A percentile compares a stretch with the other conserved stretches of the same genome.
These are phyloP conservation scores for Sycophila texana DNA, from an alignment of 2,888 invertebrate genomes.

Conservation along the genomic window DNA sequence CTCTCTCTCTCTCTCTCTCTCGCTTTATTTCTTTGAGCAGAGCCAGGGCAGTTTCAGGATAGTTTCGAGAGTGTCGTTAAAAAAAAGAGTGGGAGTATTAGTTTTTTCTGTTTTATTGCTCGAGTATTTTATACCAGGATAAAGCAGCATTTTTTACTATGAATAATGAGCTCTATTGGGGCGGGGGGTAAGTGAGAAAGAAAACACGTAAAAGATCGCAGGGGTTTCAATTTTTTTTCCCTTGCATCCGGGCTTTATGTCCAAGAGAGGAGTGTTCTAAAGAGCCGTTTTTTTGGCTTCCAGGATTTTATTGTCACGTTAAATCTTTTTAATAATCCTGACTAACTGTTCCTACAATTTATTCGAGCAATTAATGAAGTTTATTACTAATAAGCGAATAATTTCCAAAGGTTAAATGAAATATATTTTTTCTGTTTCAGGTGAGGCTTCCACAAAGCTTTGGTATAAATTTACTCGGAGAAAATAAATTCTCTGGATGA, in stretches of 20 bases:
- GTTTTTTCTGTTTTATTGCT: conserved; percentile 42
- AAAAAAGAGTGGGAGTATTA: conserved; percentile 38
- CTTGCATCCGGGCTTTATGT: conserved; percentile 17
- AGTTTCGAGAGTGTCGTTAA: neutral
- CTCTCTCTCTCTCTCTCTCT: neutral
- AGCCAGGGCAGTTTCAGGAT: conserved; percentile 10
- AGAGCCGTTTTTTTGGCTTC: neutral
- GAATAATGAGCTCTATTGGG: conserved; percentile 43
- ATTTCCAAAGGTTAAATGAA: conserved; percentile 17
- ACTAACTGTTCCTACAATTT: conserved; percentile 31
- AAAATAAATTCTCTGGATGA: too few relatives aligned
- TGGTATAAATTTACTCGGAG: neutral
- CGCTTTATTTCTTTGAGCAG: conserved; percentile 37
- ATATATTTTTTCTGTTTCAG: conserved; percentile 38
- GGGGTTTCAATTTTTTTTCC: conserved; percentile 1
- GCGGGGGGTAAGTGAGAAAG: conserved; percentile 6
- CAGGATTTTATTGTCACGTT: conserved; percentile 27
- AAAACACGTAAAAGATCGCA: conserved; percentile 20
- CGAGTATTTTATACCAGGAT: conserved; percentile 49
- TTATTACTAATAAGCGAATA: conserved; percentile 5
- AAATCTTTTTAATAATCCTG: conserved; percentile 33
- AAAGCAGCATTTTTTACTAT: conserved; percentile 47
- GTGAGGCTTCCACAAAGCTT: conserved; percentile 25
- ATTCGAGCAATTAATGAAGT: conserved; percentile 24
- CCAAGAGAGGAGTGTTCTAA: conserved; percentile 8